phyloP scores from a whole-genome alignment of 2,797 vertebrate species.

The Enteromius treurensis region DNA sequence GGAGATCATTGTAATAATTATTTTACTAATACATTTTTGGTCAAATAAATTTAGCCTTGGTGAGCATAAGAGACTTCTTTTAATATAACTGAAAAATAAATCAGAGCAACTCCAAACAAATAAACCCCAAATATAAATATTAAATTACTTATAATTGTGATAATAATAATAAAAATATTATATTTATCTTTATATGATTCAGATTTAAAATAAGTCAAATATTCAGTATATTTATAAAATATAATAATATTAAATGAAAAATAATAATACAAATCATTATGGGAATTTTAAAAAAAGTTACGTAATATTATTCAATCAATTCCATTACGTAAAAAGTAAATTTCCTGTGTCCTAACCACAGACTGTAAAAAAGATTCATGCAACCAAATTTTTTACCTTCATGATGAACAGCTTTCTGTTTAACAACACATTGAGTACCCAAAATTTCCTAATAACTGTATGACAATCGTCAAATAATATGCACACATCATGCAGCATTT shows the following conservation, averaged over 20 bases:
- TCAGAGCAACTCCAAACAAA: background rate
- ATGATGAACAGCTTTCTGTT: slow-evolving; percentile 14
- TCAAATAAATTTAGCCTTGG: background rate
- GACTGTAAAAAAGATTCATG: background rate
- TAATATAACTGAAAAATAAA: background rate
- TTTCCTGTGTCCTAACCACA: background rate
- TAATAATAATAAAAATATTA: too few relatives aligned
- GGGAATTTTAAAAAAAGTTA: background rate
- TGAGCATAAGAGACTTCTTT: background rate
- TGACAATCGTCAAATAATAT: background rate
- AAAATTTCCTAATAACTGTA: background rate
- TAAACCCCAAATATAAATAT: background rate
- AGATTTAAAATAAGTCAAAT: background rate
- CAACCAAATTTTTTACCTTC: background rate
- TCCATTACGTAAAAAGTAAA: background rate
- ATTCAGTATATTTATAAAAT: background rate
- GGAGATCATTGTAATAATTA: background rate
- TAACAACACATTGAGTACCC: background rate
- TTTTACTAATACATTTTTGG: too few relatives aligned
- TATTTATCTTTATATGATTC: background rate
- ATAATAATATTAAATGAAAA: background rate
- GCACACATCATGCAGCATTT: background rate
- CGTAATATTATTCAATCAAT: background rate
- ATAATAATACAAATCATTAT: background rate
- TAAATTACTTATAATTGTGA: too few relatives aligned